Percentiles rank a stretch among this genome's conserved stretches.
Evolutionary conservation across 2,113 vertebrate genomes (phyloP).

Genomic region (Leiothrix lutea): DNA sequence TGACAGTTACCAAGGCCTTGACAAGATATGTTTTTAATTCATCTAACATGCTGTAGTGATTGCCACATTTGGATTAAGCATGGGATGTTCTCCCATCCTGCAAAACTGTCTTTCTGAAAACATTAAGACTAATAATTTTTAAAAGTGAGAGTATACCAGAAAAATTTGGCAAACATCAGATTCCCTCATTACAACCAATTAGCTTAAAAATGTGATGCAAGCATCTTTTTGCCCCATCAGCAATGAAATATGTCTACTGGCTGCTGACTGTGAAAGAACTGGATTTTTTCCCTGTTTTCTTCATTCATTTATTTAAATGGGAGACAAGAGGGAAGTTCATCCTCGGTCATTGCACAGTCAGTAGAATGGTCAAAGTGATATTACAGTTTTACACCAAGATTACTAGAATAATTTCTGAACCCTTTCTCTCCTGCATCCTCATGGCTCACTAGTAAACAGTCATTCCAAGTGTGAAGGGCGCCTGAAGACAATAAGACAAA

Average conservation of each 20-base stretch:
- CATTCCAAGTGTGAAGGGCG: neutral
- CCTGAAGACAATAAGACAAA: rapidly evolving
- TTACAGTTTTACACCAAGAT: neutral
- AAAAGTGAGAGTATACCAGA: neutral
- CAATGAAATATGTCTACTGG: neutral
- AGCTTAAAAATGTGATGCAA: neutral
- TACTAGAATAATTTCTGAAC: neutral
- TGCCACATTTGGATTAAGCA: neutral
- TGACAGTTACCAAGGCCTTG: neutral
- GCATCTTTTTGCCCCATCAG: neutral
- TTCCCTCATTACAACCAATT: neutral
- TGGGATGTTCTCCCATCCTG: neutral
- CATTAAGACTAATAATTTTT: neutral
- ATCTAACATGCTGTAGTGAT: neutral
- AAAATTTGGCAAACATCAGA: neutral
- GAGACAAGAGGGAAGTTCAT: neutral
- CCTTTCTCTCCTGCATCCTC: rapidly evolving
- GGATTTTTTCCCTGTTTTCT: neutral
- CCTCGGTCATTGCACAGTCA: rapidly evolving
- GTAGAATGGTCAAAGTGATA: neutral
- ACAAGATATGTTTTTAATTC: neutral
- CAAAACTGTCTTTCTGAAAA: neutral
- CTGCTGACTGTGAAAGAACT: neutral
- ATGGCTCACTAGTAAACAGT: neutral
- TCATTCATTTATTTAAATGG: neutral